Evolutionary conservation across 2,888 invertebrate genomes (phyloP), one percentile per base, ranked within the genome.

Genomic region (Eilema griseolum): DNA sequence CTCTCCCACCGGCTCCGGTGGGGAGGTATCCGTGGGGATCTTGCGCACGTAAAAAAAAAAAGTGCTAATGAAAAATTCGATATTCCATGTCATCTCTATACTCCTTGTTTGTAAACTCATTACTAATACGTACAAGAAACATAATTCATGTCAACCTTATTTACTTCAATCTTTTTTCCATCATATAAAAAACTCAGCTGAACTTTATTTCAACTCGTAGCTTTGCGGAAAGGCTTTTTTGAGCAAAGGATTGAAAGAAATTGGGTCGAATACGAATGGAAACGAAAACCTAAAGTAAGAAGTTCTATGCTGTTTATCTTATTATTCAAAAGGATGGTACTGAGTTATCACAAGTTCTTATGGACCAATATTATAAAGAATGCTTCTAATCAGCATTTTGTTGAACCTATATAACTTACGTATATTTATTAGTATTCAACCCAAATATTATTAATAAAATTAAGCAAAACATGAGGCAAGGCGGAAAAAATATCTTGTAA

Each of bases 221-320:
- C 37, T 66, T 66, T 63, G 57, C 66, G 52, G 52, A 52, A 52
- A n/a, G n/a, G n/a, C n/a, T 52, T 52, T 72, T 75, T 70, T 70
- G 71, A 62, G 62, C 62, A 68, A 75, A 62, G 70, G 75, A 74
- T 78, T 80, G 70, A 73, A 75, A 66, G 73, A 73, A 74, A 74
- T 76, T 71, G 70, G 72, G 71, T 69, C 37, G 62, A 72, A 66
- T 52, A n/a, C 52, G n/a, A 52, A 71, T 73, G 66, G 67, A 60
- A 65, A 20, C 2, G 3, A 52, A 62, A 26, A n/a, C 63, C 33
- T 68, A 24, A 65, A 67, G 59, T 61, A 24, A n/a, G 28, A 67
- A 70, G 66, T 60, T 69, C 24, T n/a, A 26, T 60, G 64, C 16
- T 67, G 62, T 60, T 57, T 63, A 52, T 37, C 20, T 64, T 46